A percentile compares a stretch with the other conserved stretches of the same genome.
These are phyloP conservation scores for Oppia nitens DNA, from an alignment of 1,140 invertebrate species.

Conservation along the genomic window DNA sequence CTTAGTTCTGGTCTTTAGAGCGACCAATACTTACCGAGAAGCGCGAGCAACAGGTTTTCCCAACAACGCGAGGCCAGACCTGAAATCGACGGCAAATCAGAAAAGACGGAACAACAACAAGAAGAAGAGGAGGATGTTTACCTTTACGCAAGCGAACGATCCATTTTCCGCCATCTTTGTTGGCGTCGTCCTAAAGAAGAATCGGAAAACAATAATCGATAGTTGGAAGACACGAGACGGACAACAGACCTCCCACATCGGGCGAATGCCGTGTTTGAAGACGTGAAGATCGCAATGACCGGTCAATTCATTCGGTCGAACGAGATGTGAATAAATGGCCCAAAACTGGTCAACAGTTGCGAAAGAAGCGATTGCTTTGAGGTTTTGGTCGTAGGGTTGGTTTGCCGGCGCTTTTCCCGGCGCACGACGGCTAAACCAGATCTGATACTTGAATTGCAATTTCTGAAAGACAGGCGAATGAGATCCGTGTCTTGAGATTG, in stretches of 20 bases:
- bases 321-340: conserved; percentile 78
- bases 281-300: conserved; percentile 88
- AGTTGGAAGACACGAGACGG: background rate
- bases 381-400: conserved; percentile 52
- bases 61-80: conserved; percentile 82
- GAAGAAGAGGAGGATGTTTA: background rate
- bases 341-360: conserved; percentile 86
- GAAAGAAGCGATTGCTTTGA: conserved; percentile 52
- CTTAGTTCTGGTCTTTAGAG: background rate
- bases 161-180: conserved; percentile 92
- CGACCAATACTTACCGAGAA: conserved; percentile 32
- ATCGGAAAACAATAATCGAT: conserved; percentile 11
- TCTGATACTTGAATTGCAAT: conserved; percentile 69
- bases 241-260: conserved; percentile 77
- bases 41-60: conserved; percentile 95
- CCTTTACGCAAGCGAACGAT: conserved; percentile 79
- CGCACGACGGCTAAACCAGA: conserved; percentile 67
- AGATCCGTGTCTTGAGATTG: background rate
- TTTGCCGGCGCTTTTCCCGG: conserved; percentile 42
- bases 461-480: conserved; percentile 27
- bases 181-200: conserved; percentile 59
- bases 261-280: conserved; percentile 95
- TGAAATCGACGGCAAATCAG: background rate
- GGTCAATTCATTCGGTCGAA: conserved; percentile 66
- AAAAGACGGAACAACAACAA: background rate